Base-by-base conservation (phyloP, 2,888 invertebrate genomes). In the Drosophila maculinotata region DNA sequence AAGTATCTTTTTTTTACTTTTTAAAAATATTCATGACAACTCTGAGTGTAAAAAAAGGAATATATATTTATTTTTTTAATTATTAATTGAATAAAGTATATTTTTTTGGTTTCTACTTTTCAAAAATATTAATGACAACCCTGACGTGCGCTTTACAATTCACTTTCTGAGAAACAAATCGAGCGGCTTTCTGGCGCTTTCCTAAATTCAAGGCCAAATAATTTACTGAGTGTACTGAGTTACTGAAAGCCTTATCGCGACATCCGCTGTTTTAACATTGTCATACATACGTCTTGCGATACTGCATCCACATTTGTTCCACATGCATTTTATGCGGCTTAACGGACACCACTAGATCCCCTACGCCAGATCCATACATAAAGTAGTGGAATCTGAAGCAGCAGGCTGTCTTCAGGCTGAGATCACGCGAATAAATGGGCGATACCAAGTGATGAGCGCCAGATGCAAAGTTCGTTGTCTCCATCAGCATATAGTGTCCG, bases 401-500 rank as follows among this genome's bases (percentile, higher is more conserved):
- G 89, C 95, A 91, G 2, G 85, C 86, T 0, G 89, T 87, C 70
- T 82, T 71, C 10, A 80, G 49, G 95, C 93, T 91, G 14, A 93
- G 79, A 0, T 88, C 83, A 0, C 90, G 82, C 1, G 92, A 90
- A 87, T 94, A 96, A 0, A 96, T 91, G 0, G 97, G 97, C 0
- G 96, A 96, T 7, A 95, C 91, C 0, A 97, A 92, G 0, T 97
- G 95, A 25, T 69, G 53, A 0, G 9, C 30, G 1, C 68, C 71
- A 4, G 0, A 1, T 0, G 35, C 2, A 1, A 5, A 15, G 0
- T 0, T 4, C 2, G 17, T 30, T 0, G 70, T 94, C 87, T 97
- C 97, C 67, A 97, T 94, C 79, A 96, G 95, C 94, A 98, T 94
- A 90, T 96, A 98, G 84, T 95, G 94, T 0, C 97, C 97, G 94